phyloP scores from a whole-genome alignment of 2,113 vertebrate genomes.

The Drymodes brunneopygia region DNA sequence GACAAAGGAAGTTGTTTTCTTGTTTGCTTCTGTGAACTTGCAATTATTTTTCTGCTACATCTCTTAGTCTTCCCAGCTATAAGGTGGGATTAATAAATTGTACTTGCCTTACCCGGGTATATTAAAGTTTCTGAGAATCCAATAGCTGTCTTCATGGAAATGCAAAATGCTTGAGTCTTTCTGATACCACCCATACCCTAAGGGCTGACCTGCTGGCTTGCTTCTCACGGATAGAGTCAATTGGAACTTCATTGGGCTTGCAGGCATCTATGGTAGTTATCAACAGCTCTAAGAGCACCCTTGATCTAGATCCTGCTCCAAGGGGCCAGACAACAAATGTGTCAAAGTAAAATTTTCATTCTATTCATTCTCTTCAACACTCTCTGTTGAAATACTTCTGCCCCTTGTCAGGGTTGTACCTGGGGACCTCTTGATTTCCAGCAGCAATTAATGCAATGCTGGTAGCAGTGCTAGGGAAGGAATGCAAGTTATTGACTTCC shows the following conservation, averaged over 20 bases:
- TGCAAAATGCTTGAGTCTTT: not conserved
- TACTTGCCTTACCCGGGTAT: not conserved
- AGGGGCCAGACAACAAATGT: not conserved
- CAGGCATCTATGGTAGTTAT: not conserved
- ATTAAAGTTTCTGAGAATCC: not conserved
- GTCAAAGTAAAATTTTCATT: not conserved
- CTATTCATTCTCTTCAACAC: not conserved
- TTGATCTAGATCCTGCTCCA: not conserved
- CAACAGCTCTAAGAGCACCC: not conserved
- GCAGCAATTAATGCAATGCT: not conserved
- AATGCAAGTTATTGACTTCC: constrained; percentile 13
- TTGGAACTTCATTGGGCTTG: not conserved
- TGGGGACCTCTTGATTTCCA: not conserved
- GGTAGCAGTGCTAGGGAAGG: not conserved
- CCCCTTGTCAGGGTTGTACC: not conserved
- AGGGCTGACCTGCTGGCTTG: not conserved
- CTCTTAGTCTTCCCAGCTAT: not conserved
- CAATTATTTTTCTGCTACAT: not conserved
- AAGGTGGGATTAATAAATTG: not conserved
- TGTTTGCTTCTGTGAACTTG: not conserved
- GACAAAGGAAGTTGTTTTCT: not conserved
- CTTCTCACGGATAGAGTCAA: not conserved
- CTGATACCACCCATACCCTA: not conserved
- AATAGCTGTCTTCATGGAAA: not conserved
- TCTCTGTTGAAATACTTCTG: not conserved